Evolutionary conservation across 2,888 invertebrate genomes (phyloP), one percentile per base, ranked within the genome.

Genomic region (Tanaodytes sp.): DNA sequence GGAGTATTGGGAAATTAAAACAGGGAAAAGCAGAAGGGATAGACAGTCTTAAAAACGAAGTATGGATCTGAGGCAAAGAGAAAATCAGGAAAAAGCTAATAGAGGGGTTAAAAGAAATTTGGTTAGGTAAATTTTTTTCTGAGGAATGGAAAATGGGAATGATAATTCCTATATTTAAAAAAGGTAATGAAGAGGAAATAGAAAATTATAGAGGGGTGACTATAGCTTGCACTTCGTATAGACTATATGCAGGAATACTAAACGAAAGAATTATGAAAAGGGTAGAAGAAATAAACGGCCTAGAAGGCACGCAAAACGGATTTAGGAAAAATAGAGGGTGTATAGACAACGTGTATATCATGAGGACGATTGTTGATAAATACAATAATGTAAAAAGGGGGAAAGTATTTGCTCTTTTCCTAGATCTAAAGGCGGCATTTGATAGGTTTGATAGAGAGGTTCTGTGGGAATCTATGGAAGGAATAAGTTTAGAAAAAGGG

Each of bases 1-100:
- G 11, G 6, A 33, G 2, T n/a, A 11, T 54, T 11, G 42, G 19
- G 30, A 40, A 8, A 36, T 14, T 65, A 11, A 67, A 55, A 14
- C 57, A 70, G 20, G 43, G 39, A 14, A 73, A 72, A 37, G 67
- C 70, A 8, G 31, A 62, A 9, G 70, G 71, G 0, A 19, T 45
- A 48, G 70, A 54, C 39, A 30, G 14, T 4, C 30, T 54, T 1
- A 27, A 27, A 14, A 49, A 51, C n/a, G 39, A 51, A 9, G 39
- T 12, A 16, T 51, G 36, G 36, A 36, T 49, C 9, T 49, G 20
- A 36, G 37, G 45, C 2, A n/a, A 39, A 2, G 39, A 12, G 11
- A 15, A 4, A 15, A 39, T 14, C 16, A 4, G 19, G 14, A n/a
- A 31, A 14, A 46, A 9, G 16, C n/a, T 49, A 6, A 9, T 1